phyloP scores from a whole-genome alignment of 1,140 invertebrate genomes.

The Arion vulgaris region DNA sequence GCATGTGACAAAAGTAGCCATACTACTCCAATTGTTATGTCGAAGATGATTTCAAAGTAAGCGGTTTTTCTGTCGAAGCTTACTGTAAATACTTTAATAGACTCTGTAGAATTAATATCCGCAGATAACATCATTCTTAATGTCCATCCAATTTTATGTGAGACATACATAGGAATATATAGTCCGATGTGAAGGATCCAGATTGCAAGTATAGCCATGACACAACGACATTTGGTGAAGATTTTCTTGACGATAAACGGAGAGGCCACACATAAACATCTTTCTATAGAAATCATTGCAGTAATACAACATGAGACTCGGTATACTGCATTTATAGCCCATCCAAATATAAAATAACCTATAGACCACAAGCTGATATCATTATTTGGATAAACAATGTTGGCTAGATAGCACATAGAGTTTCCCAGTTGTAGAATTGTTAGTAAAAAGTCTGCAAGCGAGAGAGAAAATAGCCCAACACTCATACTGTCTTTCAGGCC shows the following conservation, averaged over 20 bases:
- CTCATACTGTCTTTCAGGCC: conserved; percentile 19
- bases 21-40: not conserved
- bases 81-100: not conserved
- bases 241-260: not conserved
- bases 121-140: no score
- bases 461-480: not conserved
- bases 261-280: conserved; percentile 3
- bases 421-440: not conserved
- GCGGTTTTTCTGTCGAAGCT: not conserved
- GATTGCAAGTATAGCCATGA: not conserved
- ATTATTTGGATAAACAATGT: not conserved
- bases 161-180: not conserved
- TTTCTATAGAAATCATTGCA: not conserved
- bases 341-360: conserved; percentile 5
- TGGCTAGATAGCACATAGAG: not conserved
- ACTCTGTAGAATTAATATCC: not conserved
- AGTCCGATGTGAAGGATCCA: not conserved
- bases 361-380: not conserved
- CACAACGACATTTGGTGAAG: not conserved
- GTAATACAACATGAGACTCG: conserved; percentile 4
- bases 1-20: not conserved
- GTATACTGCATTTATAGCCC: not conserved
- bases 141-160: not conserved
- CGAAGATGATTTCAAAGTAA: not conserved
- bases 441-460: not conserved